Conservation (phyloP, 2,113 vertebrate species). For the Oreochromis aureus region DNA sequence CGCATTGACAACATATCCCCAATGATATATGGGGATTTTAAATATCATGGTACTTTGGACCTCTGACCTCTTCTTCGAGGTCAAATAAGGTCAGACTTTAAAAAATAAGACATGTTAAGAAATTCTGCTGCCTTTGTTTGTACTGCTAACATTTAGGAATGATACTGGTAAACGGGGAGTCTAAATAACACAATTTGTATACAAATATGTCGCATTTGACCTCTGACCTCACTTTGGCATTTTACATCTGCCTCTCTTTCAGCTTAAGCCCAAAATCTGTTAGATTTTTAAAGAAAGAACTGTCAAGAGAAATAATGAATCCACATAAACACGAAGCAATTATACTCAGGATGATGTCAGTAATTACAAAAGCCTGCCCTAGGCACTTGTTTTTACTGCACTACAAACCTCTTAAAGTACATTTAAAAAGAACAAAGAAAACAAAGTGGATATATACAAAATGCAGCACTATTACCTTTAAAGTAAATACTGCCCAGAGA, state of each 20-base stretch:
- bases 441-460: background rate
- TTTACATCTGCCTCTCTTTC: background rate
- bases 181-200: background rate
- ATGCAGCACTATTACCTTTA: background rate
- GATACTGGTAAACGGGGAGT: background rate
- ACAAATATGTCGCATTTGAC: background rate
- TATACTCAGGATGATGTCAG: background rate
- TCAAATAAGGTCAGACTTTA: background rate
- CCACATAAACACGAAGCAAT: background rate
- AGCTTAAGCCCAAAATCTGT: background rate
- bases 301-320: background rate
- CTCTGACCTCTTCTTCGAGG: background rate
- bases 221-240: background rate
- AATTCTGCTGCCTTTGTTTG: background rate
- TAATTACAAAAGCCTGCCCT: background rate
- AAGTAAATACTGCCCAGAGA: background rate
- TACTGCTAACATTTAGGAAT: background rate
- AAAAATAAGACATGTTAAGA: background rate
- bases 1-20: background rate
- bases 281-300: background rate
- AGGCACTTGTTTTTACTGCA: background rate
- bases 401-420: background rate
- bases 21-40: background rate
- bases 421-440: background rate
- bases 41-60: background rate